Conservation (phyloP, 2,797 vertebrate species). For the Agapornis canus region DNA sequence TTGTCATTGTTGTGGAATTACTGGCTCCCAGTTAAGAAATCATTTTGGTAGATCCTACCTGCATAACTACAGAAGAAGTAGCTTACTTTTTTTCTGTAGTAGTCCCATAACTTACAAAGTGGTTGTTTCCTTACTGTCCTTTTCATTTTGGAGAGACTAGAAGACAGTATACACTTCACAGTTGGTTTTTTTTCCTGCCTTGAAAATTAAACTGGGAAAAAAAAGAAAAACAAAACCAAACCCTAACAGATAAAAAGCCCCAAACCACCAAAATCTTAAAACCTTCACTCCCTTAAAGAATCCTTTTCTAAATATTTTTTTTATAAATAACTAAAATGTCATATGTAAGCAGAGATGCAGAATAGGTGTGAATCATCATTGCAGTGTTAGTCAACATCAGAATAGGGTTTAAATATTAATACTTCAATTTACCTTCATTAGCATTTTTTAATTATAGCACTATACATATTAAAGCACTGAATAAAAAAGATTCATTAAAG, state of each 20-base stretch:
- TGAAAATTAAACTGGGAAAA: background rate
- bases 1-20: background rate
- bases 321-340: background rate
- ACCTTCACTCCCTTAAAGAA: background rate
- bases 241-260: background rate
- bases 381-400: background rate
- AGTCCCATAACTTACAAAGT: background rate
- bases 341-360: accelerated
- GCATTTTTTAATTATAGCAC: background rate
- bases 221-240: background rate
- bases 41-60: background rate
- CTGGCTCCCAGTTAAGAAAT: background rate
- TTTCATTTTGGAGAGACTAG: background rate
- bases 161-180: background rate
- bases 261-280: background rate
- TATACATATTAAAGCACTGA: background rate
- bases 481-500: background rate
- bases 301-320: background rate
- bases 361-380: background rate
- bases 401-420: background rate
- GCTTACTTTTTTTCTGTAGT: accelerated
- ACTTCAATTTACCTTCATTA: background rate
- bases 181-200: background rate
- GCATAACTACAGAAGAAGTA: background rate
- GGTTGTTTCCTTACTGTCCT: background rate